These are phyloP conservation scores for Danaus plexippus DNA, from an alignment of 1,140 invertebrate genomes.

Conservation along the genomic window DNA sequence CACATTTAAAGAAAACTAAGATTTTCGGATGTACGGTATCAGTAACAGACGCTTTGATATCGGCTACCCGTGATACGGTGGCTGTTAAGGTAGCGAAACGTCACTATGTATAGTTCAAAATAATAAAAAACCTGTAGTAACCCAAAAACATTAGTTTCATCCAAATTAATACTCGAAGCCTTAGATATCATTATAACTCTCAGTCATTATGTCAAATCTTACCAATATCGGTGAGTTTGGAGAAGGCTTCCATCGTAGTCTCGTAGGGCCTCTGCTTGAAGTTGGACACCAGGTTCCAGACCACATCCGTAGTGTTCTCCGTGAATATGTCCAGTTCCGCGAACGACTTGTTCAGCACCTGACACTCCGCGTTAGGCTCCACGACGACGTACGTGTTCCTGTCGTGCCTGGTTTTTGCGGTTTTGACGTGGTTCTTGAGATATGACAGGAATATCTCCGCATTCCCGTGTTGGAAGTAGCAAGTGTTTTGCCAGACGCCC, in stretches of 20 bases:
- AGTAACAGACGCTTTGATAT: no score
- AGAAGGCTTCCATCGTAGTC: slow-evolving; percentile 86
- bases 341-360: slow-evolving; percentile 85
- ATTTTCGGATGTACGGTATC: no score
- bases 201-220: slow-evolving; percentile 13
- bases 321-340: slow-evolving; percentile 87
- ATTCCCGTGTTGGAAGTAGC: slow-evolving; percentile 90
- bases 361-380: slow-evolving; percentile 75
- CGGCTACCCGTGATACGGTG: no score
- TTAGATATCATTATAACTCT: no score
- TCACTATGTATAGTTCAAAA: no score
- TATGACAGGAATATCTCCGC: slow-evolving; percentile 83
- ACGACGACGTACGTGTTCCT: slow-evolving; percentile 80
- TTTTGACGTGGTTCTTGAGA: slow-evolving; percentile 75
- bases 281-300: slow-evolving; percentile 81
- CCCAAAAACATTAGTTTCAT: no score
- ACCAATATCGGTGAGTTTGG: slow-evolving; percentile 84
- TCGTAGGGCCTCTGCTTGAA: slow-evolving; percentile 84
- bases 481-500: slow-evolving; percentile 81
- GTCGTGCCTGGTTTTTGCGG: slow-evolving; percentile 78
- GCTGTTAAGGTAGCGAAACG: no score
- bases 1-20: no score
- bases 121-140: no score
- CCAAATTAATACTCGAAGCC: no score
- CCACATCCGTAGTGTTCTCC: slow-evolving; percentile 76